Conservation (phyloP, 2,888 invertebrate genomes). For the Eurytoma californica region DNA sequence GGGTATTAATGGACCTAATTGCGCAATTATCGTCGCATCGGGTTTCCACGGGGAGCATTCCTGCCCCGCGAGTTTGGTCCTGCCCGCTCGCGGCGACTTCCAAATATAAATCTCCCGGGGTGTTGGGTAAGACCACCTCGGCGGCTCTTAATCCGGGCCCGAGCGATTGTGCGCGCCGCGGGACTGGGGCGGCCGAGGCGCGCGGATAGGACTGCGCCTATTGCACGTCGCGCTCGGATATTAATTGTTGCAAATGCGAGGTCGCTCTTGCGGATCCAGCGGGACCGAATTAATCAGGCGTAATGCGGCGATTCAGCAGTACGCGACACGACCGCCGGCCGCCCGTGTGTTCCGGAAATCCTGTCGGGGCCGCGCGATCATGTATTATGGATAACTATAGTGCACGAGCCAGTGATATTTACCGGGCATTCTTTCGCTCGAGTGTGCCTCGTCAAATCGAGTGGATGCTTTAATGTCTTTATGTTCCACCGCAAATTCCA, state of each 20-base stretch:
- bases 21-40: conserved; percentile 32
- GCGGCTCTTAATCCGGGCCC: neutral
- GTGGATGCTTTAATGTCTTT: conserved; percentile 42
- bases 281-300: conserved; percentile 57
- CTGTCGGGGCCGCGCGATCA: conserved; percentile 40
- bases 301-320: conserved; percentile 30
- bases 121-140: conserved; percentile 27
- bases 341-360: conserved; percentile 50
- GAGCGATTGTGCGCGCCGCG: no score
- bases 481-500: neutral
- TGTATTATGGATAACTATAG: conserved; percentile 42
- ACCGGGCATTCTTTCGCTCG: conserved; percentile 29
- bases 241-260: conserved; percentile 66
- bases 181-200: no score
- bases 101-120: conserved; percentile 35
- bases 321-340: neutral
- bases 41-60: conserved; percentile 9
- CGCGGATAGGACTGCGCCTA: no score
- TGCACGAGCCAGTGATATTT: conserved; percentile 28
- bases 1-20: conserved; percentile 26
- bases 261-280: conserved; percentile 61
- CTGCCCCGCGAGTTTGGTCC: conserved; percentile 36
- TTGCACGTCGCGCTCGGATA: conserved; percentile 40
- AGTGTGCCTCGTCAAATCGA: conserved; percentile 29
- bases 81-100: conserved; percentile 11